Evolutionary conservation across 2,888 invertebrate genomes (phyloP), one percentile per base, ranked within the genome.

Genomic region (Euspilapteryx auroguttella): DNA sequence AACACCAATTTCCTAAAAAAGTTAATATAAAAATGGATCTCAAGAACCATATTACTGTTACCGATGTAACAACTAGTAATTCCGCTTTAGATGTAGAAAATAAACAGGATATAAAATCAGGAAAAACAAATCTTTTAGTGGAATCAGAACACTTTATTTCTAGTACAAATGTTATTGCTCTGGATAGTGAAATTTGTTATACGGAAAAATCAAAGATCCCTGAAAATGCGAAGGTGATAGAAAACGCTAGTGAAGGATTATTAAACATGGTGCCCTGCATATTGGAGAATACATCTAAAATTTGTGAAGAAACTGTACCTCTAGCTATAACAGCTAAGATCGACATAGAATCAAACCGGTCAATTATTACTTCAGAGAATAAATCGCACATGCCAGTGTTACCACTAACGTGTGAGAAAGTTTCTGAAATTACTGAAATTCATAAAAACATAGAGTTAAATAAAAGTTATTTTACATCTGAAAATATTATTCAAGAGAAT

Each of bases 21-120:
- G 31, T 38, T 20, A 31, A 33, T 21, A 17, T 47, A 14, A 32
- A 36, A 3, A 35, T 62, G 12, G 54, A 63, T 33, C 40, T 53
- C 11, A 55, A 62, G 33, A 46, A 53, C 32, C 55, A 64, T 37
- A 27, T 68, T 15, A 56, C 52, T 15, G 37, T 63, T 21, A 52
- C 38, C 25, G 56, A 61, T 31, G 49, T 15, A 14, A 17, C 15
- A 14, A 38, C 43, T 2, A 49, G 44, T 33, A 68, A 68, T n/a
- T n/a, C n/a, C n/a, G n/a, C n/a, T n/a, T n/a, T 56, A 7, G 49
- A 53, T 31, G 35, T 66, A 6, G 45, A 50, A 36, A 41, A 53
- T 24, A 44, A 41, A 14, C 42, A 49, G 11, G 55, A 66, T 33
- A 34, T 73, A 9, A 59, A 48, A 12, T 66, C 55, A 8, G 47